Evolutionary conservation across 2,113 vertebrate genomes (phyloP), one percentile per base, ranked within the genome.

Genomic region (Vulpes ferrilata): DNA sequence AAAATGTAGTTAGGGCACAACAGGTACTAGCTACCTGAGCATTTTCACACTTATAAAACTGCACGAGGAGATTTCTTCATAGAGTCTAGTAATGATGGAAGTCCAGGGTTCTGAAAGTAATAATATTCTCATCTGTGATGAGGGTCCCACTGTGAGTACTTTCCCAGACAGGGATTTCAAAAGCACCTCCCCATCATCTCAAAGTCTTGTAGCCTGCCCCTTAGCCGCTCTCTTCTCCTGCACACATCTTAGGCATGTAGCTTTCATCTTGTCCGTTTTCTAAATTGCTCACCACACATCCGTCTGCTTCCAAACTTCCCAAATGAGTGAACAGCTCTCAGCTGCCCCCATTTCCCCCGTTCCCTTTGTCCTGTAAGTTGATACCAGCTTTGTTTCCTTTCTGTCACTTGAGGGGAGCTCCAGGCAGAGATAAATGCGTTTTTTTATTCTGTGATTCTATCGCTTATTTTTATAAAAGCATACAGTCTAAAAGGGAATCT

Each of bases 391-490:
- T 53, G 88, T 88, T 55, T 32, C 32, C 86, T 80, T 5, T 4
- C 38, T 86, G 35, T 83, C 62, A 83, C 5, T 38, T 95, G 30
- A 22, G 20, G 30, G 30, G 38, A 35, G 57, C n/a, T 90, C 80
- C 19, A 60, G 73, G 35, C 65, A 96, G 60, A 88, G 83, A 92
- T 69, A 27, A 86, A 89, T 57, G 20, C 83, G 27, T 67, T 65
- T 67, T 90, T 92, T 94, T 62, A 79, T 32, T 84, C 43, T 25
- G 65, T 60, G 57, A 81, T 60, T 60, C 20, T 71, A 86, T 43
- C 51, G 51, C 64, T 93, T 23, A 85, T 89, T 93, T 97, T 51
- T 83, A 71, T 74, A 83, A 88, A 89, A 74, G 25, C 17, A 94
- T 53, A 69, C 43, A 71, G 15, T 23, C 55, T 60, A 73, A 35